Evolutionary conservation across 2,797 vertebrate species (phyloP).

Genomic region (Linurgus olivaceus): DNA sequence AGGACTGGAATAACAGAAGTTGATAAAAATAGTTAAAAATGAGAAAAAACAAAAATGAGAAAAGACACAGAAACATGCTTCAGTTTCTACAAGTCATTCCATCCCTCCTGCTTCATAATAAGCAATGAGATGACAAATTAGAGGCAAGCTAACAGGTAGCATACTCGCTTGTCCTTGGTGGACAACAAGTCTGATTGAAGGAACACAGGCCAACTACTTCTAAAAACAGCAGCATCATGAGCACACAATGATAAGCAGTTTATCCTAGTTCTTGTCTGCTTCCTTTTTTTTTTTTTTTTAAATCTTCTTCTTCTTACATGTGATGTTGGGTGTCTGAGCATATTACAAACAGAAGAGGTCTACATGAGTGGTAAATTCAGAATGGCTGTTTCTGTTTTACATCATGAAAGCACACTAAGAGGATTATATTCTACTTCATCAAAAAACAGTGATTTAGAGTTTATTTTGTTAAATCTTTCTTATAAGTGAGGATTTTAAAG

Average conservation of each 20-base stretch:
- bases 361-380: neutral
- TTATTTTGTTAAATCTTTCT: neutral
- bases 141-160: neutral
- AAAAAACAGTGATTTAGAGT: neutral
- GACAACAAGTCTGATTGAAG: neutral
- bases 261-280: neutral
- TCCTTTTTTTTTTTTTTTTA: neutral
- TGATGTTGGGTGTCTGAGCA: neutral
- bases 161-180: neutral
- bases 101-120: neutral
- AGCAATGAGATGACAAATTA: neutral
- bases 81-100: neutral
- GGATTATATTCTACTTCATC: conserved; percentile 4
- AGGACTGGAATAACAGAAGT: neutral
- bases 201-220: neutral
- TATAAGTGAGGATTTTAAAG: neutral
- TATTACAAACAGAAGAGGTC: neutral
- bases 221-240: neutral
- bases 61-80: neutral
- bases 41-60: neutral
- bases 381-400: neutral
- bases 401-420: neutral
- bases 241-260: neutral
- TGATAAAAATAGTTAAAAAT: neutral
- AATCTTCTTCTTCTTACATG: neutral